Evolutionary conservation across 2,797 vertebrate genomes (phyloP), one percentile per base, ranked within the genome.

Genomic region (Gephyroberyx darwinii): DNA sequence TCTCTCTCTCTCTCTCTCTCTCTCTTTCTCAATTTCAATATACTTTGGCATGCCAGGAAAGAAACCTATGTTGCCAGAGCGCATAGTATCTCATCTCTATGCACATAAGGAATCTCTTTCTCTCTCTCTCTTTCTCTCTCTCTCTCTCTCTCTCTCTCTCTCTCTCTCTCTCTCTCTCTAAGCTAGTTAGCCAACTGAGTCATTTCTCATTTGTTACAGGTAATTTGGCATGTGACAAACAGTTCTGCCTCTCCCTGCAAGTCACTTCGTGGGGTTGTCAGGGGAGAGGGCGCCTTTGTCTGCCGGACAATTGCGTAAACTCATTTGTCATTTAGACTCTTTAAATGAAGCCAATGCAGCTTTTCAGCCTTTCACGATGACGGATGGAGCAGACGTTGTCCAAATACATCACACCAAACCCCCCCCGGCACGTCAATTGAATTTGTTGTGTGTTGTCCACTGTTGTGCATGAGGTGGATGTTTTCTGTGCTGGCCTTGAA

Each of bases 261-360:
- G 82, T 71, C 80, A 84, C 75, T 85, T 77, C 77, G 84, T 86
- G 67, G 71, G 72, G 88, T 90, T 84, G 87, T 90, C 88, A 87
- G 71, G 89, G 85, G 77, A 78, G 80, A 84, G 82, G 78, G 65
- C 19, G 61, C 37, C 83, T 91, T 93, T 93, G 92, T 93, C 75
- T 33, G 63, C 37, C 0, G 61, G 73, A 92, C 91, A 91, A 92
- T 91, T 65, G 85, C 60, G 84, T 33, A 70, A 89, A 89, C 80
- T 89, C 90, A 92, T 93, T 90, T 78, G 85, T 93, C 90, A 92
- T 87, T 78, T 66, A 72, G 88, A 69, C 84, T 70, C 74, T 85
- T 83, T 86, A 86, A 91, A 85, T 79, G 71, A 86, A 85, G 83
- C 88, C 22, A 20, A 78, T 71, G 74, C 78, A 59, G 74, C 83